Evolutionary conservation across 2,888 invertebrate genomes (phyloP), one percentile per base, ranked within the genome.

Genomic region (Pristionchus entomophagus): DNA sequence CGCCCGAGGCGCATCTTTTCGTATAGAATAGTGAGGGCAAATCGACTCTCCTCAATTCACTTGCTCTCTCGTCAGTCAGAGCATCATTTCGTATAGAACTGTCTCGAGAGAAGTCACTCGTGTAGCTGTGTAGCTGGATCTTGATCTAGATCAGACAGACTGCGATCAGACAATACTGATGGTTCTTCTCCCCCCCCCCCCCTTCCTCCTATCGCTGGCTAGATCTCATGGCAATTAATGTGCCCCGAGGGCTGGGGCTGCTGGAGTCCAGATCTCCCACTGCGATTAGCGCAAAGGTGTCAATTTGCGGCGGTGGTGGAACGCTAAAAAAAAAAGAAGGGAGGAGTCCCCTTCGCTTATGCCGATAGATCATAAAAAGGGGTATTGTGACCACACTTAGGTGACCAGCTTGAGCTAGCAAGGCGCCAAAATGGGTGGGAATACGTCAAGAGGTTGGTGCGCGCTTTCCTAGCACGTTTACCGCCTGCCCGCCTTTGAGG

Each of bases 391-490:
- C 65, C 65, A 65, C 35, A 65, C 35, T 19, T 32, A 35, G 5
- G 14, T 32, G 65, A 35, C 65, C 65, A 65, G 65, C 32, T 65
- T 65, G 35, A 0, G 4, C 29, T 32, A 65, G 22, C 35, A 65
- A 65, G 35, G 35, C 32, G 65, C 35, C 22, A 59, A 59, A 6
- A n/a, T 3, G 56, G 26, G 26, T 32, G 65, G 35, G 35, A 65
- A 65, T 65, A 65, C 32, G 65, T 65, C 65, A 65, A 65, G 65
- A 65, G 65, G 65, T 35, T 65, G 65, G 35, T 65, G 65, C 35
- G 32, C 19, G 17, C 35, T 35, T 35, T 22, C 65, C 22, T 65
- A 19, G 32, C 65, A 14, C 65, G 56, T n/a, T n/a, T 29, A 59
- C 59, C 59, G 26, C 14, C 12, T n/a, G n/a, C n/a, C n/a, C n/a